Base-by-base conservation (phyloP, 2,888 invertebrate genomes). In the Gastracanthus pulcherrimus region DNA sequence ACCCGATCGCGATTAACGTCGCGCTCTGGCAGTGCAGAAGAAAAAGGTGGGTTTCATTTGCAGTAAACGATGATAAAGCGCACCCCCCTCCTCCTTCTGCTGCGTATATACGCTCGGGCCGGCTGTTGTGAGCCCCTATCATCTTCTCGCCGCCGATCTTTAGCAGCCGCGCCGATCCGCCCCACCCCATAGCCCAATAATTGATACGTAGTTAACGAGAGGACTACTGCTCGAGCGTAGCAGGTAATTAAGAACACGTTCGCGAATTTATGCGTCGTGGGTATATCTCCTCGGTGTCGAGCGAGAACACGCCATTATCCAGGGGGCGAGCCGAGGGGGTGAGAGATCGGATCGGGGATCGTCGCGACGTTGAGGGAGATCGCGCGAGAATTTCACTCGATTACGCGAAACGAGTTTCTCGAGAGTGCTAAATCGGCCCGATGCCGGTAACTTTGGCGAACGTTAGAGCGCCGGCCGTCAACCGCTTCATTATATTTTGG, bases 131-230 rank as follows among this genome's bases (percentile, higher is more conserved):
- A n/a, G n/a, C n/a, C n/a, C n/a, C 88, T 87, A 87, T 87, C 87
- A 87, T 88, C 86, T 87, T 86, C 85, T 85, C 84, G 81, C 84
- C 84, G 81, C 76, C 45, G 13, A 23, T 34, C 60, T 34, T 26
- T 58, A 45, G 45, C 75, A 70, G 66, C n/a, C 69, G 70, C 76
- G 31, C 75, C 70, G 74, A 77, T 75, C 82, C 76, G 45, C 36
- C 71, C 80, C 55, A 16, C 41, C 16, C 41, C 13, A 13, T 23
- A 85, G 85, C 86, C 66, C 84, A 85, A 87, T 88, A 88, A 88
- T 88, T 88, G 86, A 88, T 86, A 86, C 83, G 85, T 86, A 84
- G 84, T 85, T 87, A 87, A 86, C 84, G 85, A 85, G 67, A n/a
- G 58, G 5, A 36, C 60, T 58, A 23, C 19, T 19, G 48, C 51